phyloP scores from a whole-genome alignment of 2,888 invertebrate species.

The Polydrusus pterygomalis region DNA sequence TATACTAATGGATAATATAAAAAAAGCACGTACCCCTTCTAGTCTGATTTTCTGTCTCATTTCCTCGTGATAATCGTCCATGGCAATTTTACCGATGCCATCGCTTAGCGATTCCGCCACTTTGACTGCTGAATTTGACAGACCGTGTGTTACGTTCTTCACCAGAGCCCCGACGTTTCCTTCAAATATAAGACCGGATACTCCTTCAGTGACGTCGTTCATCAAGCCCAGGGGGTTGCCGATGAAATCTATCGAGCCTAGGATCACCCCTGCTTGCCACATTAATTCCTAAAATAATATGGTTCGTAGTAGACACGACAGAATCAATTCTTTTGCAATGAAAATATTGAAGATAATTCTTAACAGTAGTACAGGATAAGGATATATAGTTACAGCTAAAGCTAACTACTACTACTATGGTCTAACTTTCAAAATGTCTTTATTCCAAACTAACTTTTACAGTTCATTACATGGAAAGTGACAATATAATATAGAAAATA shows the following conservation, averaged over 20 bases:
- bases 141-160: slow-evolving; percentile 96
- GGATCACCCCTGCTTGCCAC: slow-evolving; percentile 95
- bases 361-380: no score
- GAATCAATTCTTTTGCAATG: no score
- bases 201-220: slow-evolving; percentile 96
- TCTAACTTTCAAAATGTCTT: no score
- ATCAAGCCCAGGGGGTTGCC: slow-evolving; percentile 98
- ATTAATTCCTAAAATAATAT: slow-evolving; percentile 84
- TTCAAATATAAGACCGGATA: slow-evolving; percentile 92
- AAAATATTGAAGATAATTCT: no score
- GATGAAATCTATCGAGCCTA: slow-evolving; percentile 97
- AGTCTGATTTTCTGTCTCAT: slow-evolving; percentile 86
- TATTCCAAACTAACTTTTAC: no score
- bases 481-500: no score
- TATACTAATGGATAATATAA: neutral
- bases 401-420: no score
- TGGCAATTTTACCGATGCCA: slow-evolving; percentile 88
- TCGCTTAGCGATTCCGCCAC: slow-evolving; percentile 94
- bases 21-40: slow-evolving; percentile 54
- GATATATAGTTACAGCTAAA: no score
- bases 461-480: no score
- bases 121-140: slow-evolving; percentile 98
- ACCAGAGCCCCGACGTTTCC: slow-evolving; percentile 94
- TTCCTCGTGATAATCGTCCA: slow-evolving; percentile 95
- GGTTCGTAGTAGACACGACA: neutral